Evolutionary conservation across 2,113 vertebrate species (phyloP), one percentile per base, ranked within the genome.

Genomic region (Rallus limicola): DNA sequence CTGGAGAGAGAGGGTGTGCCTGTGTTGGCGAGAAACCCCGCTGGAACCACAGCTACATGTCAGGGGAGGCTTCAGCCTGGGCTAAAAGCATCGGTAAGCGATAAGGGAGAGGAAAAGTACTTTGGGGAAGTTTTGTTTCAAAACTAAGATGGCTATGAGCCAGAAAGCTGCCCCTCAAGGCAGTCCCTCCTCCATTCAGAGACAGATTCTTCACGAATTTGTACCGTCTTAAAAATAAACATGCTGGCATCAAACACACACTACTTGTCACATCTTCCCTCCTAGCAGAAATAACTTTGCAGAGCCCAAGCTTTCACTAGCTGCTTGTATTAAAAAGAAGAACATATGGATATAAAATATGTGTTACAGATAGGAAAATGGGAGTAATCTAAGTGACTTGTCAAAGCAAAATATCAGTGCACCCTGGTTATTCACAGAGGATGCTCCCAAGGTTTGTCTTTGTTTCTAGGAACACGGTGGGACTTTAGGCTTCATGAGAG

Each of bases 301-400:
- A 95, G 75, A 36, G 59, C 59, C 50, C 75, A 82, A 56, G 76
- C 26, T 91, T 86, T 94, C 72, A 67, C 46, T 94, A 36, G 42
- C 23, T 83, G 88, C 23, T 70, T 88, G 60, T 58, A 91, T 88
- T 77, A 76, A 78, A 91, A 63, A 79, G 69, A 91, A 91, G 18
- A 91, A 55, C 94, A 95, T 92, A 93, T 71, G 82, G 93, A 46
- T 83, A 55, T 78, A 83, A 93, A 93, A 92, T 75, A 58, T 28
- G 65, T 79, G 69, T 74, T 88, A 63, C 59, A 75, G 48, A 86
- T 67, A 34, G 53, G 79, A 81, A 93, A 90, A 79, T 0, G 0
- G 33, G 58, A 82, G 48, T 24, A 90, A 34, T 48, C 55, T 83
- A 72, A 94, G 55, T 15, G 1, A 77, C 59, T 78, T 78, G 29